Base-by-base conservation (phyloP, 2,888 invertebrate genomes). In the Cephus runcator region DNA sequence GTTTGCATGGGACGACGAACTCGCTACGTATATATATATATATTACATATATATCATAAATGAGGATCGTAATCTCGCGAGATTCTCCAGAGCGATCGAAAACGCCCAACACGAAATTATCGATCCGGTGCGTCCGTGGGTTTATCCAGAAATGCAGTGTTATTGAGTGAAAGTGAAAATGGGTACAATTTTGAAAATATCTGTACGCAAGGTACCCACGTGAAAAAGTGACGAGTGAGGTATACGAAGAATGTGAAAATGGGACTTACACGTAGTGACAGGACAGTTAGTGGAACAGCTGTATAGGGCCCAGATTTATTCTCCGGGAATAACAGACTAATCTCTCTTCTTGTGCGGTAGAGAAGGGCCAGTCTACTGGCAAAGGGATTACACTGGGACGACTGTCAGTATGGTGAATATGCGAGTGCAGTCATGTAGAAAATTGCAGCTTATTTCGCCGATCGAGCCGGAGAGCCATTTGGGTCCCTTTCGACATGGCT, bases 371-470 rank as follows among this genome's bases (percentile, higher is more conserved):
- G 56, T 56, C 56, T 56, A 23, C 56, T 56, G 56, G 56, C 56
- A 56, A 56, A 56, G 56, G 56, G 56, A 56, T 56, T 56, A 56
- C 56, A 56, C 56, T 56, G 56, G 56, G 56, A 56, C 56, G 56
- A 56, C 56, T 56, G 56, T 56, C 56, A 56, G 56, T 56, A 56
- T 23, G 56, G 56, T 23, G 56, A 56, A 23, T 23, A 56, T 82
- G 81, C 81, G 80, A 77, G 86, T 75, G 79, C 86, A 79, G 78
- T 88, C 89, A 84, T 84, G 86, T 85, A 86, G 89, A 90, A 90
- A 90, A 89, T 90, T 89, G 87, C 86, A 86, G 88, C 87, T 88
- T 89, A 89, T 89, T 88, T 87, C 82, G 77, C 82, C 84, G 84
- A 87, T 87, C 86, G 71, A 75, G 73, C 71, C 35, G 69, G 30